These are phyloP conservation scores for Adelphocoris suturalis DNA, from an alignment of 2,888 invertebrate genomes.

Conservation along the genomic window DNA sequence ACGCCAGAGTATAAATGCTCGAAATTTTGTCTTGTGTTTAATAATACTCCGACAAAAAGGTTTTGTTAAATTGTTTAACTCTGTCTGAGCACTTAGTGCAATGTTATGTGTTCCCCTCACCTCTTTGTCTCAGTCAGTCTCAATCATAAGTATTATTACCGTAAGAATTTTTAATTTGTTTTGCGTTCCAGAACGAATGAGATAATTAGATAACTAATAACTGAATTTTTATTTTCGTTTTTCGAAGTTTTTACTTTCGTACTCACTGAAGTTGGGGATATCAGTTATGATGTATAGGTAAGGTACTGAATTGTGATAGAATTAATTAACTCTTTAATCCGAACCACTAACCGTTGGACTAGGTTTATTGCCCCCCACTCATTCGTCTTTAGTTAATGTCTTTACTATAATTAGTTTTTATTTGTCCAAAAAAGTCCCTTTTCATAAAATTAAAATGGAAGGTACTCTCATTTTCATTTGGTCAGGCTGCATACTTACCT, in stretches of 20 bases:
- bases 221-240: neutral
- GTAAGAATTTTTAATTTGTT: neutral
- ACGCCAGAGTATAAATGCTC: neutral
- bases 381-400: neutral
- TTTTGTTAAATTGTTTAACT: slow-evolving; percentile 10
- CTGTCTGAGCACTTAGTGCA: slow-evolving; percentile 68
- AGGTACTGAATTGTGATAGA: slow-evolving; percentile 52
- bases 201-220: neutral
- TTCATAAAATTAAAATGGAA: neutral
- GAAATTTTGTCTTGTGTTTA: slow-evolving; percentile 5
- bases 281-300: slow-evolving; percentile 26
- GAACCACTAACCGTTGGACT: slow-evolving; percentile 43
- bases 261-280: neutral
- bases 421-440: neutral
- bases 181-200: slow-evolving; percentile 15
- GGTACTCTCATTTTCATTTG: neutral
- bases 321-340: slow-evolving; percentile 41
- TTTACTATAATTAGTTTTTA: neutral
- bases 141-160: slow-evolving; percentile 49
- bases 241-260: neutral
- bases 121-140: slow-evolving; percentile 42
- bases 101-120: slow-evolving; percentile 26
- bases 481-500: slow-evolving; percentile 63
- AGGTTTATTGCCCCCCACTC: neutral
- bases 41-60: neutral